Conservation (phyloP, 1,140 invertebrate species). For the Tribolium madens region DNA sequence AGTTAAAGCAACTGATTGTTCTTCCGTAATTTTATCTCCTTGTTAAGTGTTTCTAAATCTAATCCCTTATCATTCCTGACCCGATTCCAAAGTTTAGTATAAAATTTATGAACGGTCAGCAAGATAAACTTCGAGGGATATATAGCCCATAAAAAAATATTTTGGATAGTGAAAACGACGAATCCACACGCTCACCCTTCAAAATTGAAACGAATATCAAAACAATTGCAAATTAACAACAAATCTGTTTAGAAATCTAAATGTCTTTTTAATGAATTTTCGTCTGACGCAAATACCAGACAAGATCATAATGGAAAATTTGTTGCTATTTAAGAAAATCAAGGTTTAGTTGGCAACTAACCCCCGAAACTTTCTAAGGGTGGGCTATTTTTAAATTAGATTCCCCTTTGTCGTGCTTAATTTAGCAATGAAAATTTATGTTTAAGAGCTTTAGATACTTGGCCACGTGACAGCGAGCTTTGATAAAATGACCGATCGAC, state of each 20-base stretch:
- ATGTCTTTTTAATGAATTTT: conserved; percentile 8
- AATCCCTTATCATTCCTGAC: conserved; percentile 34
- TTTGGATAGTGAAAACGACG: conserved; percentile 15
- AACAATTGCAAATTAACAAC: conserved; percentile 5
- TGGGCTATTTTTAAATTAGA: conserved; percentile 18
- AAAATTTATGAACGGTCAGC: conserved; percentile 33
- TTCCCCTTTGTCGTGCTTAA: conserved; percentile 24
- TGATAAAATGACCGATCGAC: neutral
- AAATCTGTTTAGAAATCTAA: neutral
- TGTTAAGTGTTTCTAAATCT: conserved; percentile 16
- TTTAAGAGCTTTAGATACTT: neutral
- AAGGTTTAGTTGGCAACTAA: neutral
- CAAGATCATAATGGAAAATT: neutral
- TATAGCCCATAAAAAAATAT: conserved; percentile 21
- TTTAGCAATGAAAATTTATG: conserved; percentile 16
- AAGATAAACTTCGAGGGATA: conserved; percentile 27
- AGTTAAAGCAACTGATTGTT: neutral
- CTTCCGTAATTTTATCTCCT: neutral
- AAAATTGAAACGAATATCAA: conserved; percentile 19
- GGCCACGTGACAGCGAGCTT: neutral
- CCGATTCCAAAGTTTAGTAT: conserved; percentile 31
- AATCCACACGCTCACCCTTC: conserved; percentile 22
- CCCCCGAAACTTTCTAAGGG: neutral
- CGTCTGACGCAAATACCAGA: neutral
- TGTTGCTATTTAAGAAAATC: neutral